These are phyloP conservation scores for Hypsopygia costalis DNA, from an alignment of 2,888 invertebrate genomes.

Conservation along the genomic window DNA sequence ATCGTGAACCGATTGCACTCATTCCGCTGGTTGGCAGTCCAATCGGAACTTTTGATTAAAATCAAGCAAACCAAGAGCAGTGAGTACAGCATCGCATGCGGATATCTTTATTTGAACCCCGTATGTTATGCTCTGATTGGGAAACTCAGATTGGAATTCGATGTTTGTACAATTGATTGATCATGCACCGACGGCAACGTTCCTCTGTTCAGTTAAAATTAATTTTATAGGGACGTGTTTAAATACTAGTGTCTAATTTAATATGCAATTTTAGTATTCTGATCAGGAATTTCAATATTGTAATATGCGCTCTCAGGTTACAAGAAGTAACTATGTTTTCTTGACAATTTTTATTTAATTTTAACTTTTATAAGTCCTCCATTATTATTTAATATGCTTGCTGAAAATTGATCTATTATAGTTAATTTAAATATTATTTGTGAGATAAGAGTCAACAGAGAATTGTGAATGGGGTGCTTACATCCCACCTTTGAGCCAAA, in stretches of 20 bases:
- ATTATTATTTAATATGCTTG: no score
- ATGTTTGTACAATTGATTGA: slow-evolving; percentile 63
- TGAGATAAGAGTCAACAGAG: no score
- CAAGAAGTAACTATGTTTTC: no score
- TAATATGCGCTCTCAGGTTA: no score
- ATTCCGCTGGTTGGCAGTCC: slow-evolving; percentile 58
- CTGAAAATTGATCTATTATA: no score
- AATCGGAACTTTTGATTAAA: slow-evolving; percentile 80
- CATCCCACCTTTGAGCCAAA: no score
- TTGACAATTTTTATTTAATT: no score
- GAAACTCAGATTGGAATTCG: slow-evolving; percentile 48
- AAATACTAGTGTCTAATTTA: not conserved
- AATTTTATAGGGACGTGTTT: not conserved
- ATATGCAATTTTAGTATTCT: not conserved
- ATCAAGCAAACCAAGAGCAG: slow-evolving; percentile 69
- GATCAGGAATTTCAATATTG: no score
- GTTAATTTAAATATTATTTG: no score
- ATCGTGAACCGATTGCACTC: slow-evolving; percentile 57
- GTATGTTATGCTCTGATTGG: slow-evolving; percentile 60
- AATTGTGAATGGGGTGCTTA: no score
- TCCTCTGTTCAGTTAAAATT: slow-evolving; percentile 6
- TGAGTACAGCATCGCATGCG: slow-evolving; percentile 53
- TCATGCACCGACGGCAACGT: slow-evolving; percentile 14
- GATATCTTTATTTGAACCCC: slow-evolving; percentile 75
- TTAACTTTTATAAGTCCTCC: no score